Conservation (phyloP, 2,797 vertebrate species). For the Helicolenus hilgendorfi region DNA sequence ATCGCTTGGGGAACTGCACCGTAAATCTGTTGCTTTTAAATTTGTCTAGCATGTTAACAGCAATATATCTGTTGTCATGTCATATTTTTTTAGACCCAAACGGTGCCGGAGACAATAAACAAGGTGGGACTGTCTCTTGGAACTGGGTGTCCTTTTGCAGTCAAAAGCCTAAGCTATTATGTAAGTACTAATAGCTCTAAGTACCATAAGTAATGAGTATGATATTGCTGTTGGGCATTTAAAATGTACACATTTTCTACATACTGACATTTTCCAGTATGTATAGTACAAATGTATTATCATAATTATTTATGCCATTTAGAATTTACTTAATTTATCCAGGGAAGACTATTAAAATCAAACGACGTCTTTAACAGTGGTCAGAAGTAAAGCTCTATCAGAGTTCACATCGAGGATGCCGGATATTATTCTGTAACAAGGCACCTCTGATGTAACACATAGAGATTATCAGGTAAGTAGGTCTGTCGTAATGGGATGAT, state of each 20-base stretch:
- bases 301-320: not conserved
- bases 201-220: not conserved
- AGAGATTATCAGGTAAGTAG: conserved; percentile 85
- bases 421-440: conserved; percentile 52
- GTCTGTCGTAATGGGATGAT: conserved; percentile 90
- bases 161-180: not conserved
- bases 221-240: not conserved
- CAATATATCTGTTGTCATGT: not conserved
- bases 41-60: not conserved
- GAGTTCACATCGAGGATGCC: conserved; percentile 45
- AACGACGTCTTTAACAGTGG: conserved; percentile 23
- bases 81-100: not conserved
- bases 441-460: conserved; percentile 84
- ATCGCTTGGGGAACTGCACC: not conserved
- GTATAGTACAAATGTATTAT: not conserved
- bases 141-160: not conserved
- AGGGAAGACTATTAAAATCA: not conserved
- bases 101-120: not conserved
- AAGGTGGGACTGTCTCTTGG: not conserved
- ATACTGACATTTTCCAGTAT: not conserved
- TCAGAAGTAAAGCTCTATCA: conserved; percentile 24
- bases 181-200: not conserved
- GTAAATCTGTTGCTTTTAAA: not conserved
- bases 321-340: not conserved
- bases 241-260: not conserved